A percentile compares a stretch with the other conserved stretches of the same genome.
These are phyloP conservation scores for Pseudochaenichthys georgianus DNA, from an alignment of 2,797 vertebrate genomes.

Conservation along the genomic window DNA sequence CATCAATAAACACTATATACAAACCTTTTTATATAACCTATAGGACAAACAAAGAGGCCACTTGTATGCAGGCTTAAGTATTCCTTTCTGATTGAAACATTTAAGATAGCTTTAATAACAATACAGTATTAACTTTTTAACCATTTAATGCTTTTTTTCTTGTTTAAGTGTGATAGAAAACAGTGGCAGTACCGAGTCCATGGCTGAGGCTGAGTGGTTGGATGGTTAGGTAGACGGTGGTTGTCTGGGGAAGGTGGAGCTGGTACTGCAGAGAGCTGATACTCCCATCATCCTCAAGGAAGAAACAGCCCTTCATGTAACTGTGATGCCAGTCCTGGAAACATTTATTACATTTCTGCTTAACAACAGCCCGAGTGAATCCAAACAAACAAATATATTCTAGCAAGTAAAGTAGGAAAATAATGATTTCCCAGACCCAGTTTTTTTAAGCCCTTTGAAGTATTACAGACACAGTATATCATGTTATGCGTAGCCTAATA, in stretches of 20 bases:
- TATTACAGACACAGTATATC: background rate
- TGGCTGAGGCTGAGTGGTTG: conserved; percentile 86
- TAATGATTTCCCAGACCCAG: background rate
- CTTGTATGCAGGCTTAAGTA: background rate
- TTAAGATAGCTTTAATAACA: background rate
- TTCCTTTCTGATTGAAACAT: background rate
- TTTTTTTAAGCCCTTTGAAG: background rate
- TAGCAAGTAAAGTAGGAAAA: conserved; percentile 2
- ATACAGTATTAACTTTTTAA: background rate
- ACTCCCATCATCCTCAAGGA: conserved; percentile 89
- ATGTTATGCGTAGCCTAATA: background rate
- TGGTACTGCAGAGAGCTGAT: conserved; percentile 91
- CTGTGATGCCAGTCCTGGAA: conserved; percentile 89
- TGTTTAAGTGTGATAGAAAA: background rate
- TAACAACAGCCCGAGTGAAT: background rate
- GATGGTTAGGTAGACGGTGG: conserved; percentile 88
- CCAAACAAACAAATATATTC: background rate
- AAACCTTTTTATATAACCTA: background rate
- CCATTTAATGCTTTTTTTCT: background rate
- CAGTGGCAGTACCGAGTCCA: conserved; percentile 77
- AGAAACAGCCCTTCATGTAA: conserved; percentile 91
- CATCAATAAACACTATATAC: background rate
- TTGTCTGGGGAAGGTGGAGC: conserved; percentile 86
- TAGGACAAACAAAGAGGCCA: background rate
- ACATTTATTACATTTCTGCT: conserved; percentile 8